These are phyloP conservation scores for Erythrocercus mccallii DNA, from an alignment of 2,113 vertebrate genomes.

Conservation along the genomic window DNA sequence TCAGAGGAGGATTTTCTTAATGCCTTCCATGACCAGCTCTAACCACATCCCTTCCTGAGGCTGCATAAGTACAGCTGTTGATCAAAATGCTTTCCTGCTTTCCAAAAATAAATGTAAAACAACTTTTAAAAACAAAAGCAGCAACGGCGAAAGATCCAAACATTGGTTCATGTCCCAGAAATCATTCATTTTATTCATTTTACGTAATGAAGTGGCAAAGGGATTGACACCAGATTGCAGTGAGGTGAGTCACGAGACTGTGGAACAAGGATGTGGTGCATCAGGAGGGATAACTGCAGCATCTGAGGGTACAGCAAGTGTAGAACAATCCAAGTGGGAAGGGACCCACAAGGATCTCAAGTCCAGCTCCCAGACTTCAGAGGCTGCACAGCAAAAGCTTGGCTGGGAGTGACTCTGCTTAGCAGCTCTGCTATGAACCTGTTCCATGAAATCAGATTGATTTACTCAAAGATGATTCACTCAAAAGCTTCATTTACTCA, in stretches of 20 bases:
- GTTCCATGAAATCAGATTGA: neutral
- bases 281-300: neutral
- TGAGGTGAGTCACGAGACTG: neutral
- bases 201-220: neutral
- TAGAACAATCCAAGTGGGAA: neutral
- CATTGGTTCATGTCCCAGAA: neutral
- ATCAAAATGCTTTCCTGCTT: neutral
- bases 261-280: neutral
- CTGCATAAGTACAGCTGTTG: neutral
- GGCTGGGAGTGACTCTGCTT: neutral
- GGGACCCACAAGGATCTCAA: neutral
- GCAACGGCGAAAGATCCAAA: neutral
- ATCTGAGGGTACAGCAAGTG: neutral
- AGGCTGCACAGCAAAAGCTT: neutral
- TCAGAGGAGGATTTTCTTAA: neutral
- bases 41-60: conserved; percentile 3
- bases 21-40: neutral
- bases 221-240: neutral
- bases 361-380: neutral
- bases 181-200: neutral
- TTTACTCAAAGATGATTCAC: neutral
- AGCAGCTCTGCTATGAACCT: neutral
- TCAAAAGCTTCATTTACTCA: neutral
- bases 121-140: neutral
- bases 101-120: neutral